Evolutionary conservation across 2,113 vertebrate species (phyloP).

Genomic region (Alligator sinensis): DNA sequence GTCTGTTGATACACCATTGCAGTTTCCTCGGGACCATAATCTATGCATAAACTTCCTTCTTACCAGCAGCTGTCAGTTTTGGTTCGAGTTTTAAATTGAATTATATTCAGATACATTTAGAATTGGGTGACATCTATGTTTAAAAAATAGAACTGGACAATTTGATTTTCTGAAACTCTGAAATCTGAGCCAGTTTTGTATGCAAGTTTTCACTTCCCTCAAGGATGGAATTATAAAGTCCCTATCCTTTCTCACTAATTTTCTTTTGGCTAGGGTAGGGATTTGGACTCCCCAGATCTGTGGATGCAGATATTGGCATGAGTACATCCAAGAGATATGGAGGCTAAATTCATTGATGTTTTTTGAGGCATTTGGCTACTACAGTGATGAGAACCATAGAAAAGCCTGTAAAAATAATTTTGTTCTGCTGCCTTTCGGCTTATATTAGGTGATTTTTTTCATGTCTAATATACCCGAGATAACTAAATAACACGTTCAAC

Average conservation of each 20-base stretch:
- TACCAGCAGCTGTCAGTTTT: background rate
- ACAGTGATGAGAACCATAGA: fast-evolving
- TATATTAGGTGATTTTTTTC: background rate
- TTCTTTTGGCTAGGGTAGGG: background rate
- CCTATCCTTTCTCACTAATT: fast-evolving
- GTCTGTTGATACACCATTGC: too few species aligned
- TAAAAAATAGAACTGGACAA: background rate
- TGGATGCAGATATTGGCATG: background rate
- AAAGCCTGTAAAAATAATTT: background rate
- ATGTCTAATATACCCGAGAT: background rate
- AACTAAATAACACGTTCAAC: background rate
- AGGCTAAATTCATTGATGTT: background rate
- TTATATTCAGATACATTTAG: fast-evolving
- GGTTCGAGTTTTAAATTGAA: background rate
- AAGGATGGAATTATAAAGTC: background rate
- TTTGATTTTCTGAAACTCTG: background rate
- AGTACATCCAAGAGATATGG: background rate
- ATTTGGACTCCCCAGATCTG: fast-evolving
- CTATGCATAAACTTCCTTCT: background rate
- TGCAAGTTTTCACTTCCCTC: background rate
- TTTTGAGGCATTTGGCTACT: background rate
- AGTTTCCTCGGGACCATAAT: too few species aligned
- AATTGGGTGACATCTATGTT: background rate
- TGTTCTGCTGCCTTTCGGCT: background rate
- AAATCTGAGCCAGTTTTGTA: background rate